phyloP scores from a whole-genome alignment of 2,797 vertebrate species.

The Okamejei kenojei region DNA sequence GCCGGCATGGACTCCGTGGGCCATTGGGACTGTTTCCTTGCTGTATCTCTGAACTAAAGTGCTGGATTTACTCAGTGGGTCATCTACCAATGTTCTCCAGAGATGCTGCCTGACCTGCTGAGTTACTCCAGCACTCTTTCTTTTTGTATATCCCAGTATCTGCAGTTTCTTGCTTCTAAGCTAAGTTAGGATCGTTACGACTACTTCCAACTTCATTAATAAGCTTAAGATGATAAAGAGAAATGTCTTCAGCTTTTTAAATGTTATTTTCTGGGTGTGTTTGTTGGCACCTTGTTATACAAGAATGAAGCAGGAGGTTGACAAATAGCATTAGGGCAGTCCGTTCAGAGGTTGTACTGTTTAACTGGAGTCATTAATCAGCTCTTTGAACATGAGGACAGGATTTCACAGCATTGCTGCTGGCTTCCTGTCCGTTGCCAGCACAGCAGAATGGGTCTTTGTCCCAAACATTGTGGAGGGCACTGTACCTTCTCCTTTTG shows the following conservation, averaged over 20 bases:
- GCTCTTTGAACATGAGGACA: conserved; percentile 19
- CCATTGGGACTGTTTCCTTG: no score
- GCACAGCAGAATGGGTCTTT: background rate
- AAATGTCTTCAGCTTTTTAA: background rate
- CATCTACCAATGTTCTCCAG: no score
- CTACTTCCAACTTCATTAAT: background rate
- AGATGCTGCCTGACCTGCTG: no score
- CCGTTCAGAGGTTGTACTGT: background rate
- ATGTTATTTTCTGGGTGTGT: background rate
- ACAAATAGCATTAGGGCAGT: background rate
- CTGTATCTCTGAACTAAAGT: no score
- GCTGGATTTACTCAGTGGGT: no score
- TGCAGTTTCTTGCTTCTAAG: no score
- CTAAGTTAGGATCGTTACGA: no score
- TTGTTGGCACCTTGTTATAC: background rate
- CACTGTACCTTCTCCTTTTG: no score
- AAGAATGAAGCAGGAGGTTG: background rate
- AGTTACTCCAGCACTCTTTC: no score
- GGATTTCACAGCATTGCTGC: conserved; percentile 21
- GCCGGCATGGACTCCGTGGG: no score
- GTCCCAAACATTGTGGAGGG: no score
- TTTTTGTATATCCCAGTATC: no score
- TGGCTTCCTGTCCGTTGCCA: background rate
- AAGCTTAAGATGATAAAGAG: background rate
- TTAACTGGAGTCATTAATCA: background rate